Base-by-base conservation (phyloP, 2,888 invertebrate species). In the Dasysyrphus tricinctus region DNA sequence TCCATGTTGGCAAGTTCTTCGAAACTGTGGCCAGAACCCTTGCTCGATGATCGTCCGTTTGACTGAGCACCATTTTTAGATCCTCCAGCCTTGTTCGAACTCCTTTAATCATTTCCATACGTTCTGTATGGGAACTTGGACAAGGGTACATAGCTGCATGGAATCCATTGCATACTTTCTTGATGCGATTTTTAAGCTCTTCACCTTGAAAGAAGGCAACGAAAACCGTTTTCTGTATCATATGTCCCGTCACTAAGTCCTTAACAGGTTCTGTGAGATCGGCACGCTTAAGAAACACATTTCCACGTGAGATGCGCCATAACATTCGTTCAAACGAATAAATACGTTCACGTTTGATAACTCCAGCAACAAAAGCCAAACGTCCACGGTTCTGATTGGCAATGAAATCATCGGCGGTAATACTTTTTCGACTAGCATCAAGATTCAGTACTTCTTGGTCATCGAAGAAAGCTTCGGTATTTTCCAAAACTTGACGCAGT, bases 91-190 rank as follows among this genome's bases (percentile, higher is more conserved):
- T 94, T 0, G 96, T 96, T 92, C 95, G 95, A 2, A 98, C 97
- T n/a, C 96, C 97, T 89, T 95, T 95, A 29, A 96, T 94, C 97
- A 97, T 97, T 88, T 97, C 97, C 67, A 95, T 92, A 37, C 97
- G 93, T 90, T 98, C 97, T 6, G 94, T 94, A 47, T 95, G 95
- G 0, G 96, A 95, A 90, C 96, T 97, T 0, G 97, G 97, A 89
- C 97, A 98, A 0, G 97, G 97, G 93, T 98, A 97, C 51, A 97
- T 93, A 7, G 97, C 96, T 1, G 97, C 97, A 88, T 97, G 96
- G 91, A 97, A 98, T 12, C 97, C 97, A 81, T 96, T 95, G 92
- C 97, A 97, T 34, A 97, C 97, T 92, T 98, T 97, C 91, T 96
- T 96, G 16, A 97, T 96, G 83, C 96, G 94, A 16, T 95, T 94